Conservation (phyloP, 2,888 invertebrate genomes). For the Periphyllus acericola region DNA sequence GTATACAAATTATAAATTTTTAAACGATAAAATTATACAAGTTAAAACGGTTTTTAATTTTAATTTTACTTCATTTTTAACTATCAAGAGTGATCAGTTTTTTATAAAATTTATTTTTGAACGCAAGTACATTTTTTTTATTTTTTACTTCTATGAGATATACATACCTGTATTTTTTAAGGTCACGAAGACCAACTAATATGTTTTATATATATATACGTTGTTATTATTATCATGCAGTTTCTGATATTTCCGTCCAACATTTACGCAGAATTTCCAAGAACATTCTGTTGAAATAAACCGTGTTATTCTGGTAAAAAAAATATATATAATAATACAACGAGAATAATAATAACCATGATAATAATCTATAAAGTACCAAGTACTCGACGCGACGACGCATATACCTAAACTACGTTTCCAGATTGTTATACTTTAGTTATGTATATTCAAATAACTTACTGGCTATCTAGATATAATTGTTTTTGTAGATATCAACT, state of each 20-base stretch:
- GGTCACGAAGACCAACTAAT: not conserved
- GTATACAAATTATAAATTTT: too few species aligned
- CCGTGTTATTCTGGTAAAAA: not conserved
- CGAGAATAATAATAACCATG: conserved; percentile 2
- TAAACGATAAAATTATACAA: too few species aligned
- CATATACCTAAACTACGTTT: not conserved
- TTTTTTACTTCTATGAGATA: not conserved
- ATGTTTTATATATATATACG: not conserved
- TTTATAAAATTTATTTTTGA: too few species aligned
- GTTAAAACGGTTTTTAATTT: too few species aligned
- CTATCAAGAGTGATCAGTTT: not conserved
- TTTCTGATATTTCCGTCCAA: not conserved
- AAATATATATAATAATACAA: not conserved
- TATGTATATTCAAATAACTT: too few species aligned
- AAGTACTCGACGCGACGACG: not conserved
- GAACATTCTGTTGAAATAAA: not conserved
- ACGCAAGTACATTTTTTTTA: not conserved
- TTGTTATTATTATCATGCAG: not conserved
- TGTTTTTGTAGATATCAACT: too few species aligned
- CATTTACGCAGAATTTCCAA: not conserved
- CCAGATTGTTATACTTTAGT: not conserved
- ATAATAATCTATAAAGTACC: not conserved
- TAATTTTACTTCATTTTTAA: not conserved
- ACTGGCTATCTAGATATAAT: too few species aligned
- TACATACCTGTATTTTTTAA: not conserved